phyloP scores from a whole-genome alignment of 2,113 vertebrate species.

The Cygnus atratus region DNA sequence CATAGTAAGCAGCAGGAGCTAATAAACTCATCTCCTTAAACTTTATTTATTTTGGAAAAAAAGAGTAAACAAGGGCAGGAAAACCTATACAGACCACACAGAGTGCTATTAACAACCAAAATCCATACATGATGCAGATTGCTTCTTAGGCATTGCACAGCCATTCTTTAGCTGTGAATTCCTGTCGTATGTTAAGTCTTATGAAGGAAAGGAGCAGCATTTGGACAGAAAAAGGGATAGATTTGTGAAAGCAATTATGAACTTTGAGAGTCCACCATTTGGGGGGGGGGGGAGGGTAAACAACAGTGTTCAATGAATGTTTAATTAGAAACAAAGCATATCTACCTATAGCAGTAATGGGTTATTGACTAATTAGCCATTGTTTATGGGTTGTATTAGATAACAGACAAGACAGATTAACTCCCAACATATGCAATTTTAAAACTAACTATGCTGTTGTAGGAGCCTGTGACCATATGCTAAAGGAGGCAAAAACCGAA shows the following conservation, averaged over 20 bases:
- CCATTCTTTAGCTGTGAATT: background rate
- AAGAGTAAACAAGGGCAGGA: conserved; percentile 20
- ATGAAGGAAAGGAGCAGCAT: background rate
- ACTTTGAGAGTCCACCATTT: conserved; percentile 14
- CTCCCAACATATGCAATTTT: background rate
- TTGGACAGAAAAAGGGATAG: conserved; percentile 3
- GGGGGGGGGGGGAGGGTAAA: background rate
- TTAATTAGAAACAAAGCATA: conserved; percentile 68
- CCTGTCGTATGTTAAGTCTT: background rate
- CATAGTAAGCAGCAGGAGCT: conserved; percentile 43
- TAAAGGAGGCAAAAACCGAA: background rate
- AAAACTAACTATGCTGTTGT: background rate
- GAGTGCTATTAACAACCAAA: conserved; percentile 8
- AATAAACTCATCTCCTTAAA: conserved; percentile 50
- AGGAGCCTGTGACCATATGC: background rate
- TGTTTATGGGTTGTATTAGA: conserved; percentile 39
- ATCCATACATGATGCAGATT: background rate
- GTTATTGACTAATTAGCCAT: conserved; percentile 57
- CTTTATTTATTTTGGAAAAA: conserved; percentile 43
- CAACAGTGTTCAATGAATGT: conserved; percentile 20
- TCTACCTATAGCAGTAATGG: conserved; percentile 58
- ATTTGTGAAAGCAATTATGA: conserved; percentile 41
- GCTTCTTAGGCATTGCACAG: background rate
- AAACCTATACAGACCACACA: conserved; percentile 14
- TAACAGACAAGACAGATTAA: conserved; percentile 44